These are phyloP conservation scores for Catonia carolina DNA, from an alignment of 2,888 invertebrate species.

Conservation along the genomic window DNA sequence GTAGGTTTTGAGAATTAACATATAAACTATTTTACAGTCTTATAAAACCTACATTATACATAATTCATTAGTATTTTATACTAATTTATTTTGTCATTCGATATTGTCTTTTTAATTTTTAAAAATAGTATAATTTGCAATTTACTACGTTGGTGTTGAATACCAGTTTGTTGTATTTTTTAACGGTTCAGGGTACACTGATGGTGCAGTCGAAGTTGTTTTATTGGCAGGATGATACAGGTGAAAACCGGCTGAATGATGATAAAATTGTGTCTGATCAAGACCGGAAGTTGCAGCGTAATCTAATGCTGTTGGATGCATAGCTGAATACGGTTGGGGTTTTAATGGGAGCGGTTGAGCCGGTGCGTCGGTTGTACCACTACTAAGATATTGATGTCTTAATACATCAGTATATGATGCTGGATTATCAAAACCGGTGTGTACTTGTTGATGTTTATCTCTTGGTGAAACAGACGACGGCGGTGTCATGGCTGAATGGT, in stretches of 20 bases:
- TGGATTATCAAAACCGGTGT: conserved; percentile 39
- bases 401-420: conserved; percentile 44
- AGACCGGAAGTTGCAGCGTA: conserved; percentile 59
- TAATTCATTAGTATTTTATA: too few relatives aligned
- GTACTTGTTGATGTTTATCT: conserved; percentile 65
- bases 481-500: conserved; percentile 92
- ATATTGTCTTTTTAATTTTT: too few relatives aligned
- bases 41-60: too few relatives aligned
- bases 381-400: conserved; percentile 58
- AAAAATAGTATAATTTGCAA: too few relatives aligned
- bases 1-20: too few relatives aligned
- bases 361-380: conserved; percentile 52
- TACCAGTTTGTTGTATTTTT: conserved; percentile 65
- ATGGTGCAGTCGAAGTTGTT: conserved; percentile 45
- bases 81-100: too few relatives aligned
- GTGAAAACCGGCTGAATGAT: conserved; percentile 66
- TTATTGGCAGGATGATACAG: conserved; percentile 76
- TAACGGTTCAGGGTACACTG: conserved; percentile 39
- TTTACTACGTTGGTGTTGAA: conserved; percentile 63
- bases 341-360: conserved; percentile 71
- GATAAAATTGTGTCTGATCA: conserved; percentile 83
- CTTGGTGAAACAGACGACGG: conserved; percentile 95
- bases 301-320: conserved; percentile 47
- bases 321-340: conserved; percentile 75
- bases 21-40: too few relatives aligned